Base-by-base conservation (phyloP, 2,888 invertebrate species). In the Conus canariensis region DNA sequence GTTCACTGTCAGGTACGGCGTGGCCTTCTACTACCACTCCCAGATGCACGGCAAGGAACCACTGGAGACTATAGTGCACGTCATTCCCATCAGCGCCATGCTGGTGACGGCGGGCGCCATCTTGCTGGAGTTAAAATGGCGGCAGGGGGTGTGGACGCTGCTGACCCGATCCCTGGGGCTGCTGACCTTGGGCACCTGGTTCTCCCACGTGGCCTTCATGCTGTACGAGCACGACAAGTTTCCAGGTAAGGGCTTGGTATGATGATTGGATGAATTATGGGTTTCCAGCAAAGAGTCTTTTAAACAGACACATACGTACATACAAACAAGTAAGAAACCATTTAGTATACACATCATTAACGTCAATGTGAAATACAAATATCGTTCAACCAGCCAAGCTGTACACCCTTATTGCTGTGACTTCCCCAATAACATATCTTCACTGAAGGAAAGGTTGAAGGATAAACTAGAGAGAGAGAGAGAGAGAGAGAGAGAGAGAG, bases 161-260 rank as follows among this genome's bases (percentile, higher is more conserved):
- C 80, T 94, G 19, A 74, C 92, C 10, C 88, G 94, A 10, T 90
- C 91, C 59, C 93, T 90, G 86, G 89, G 91, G 60, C 91, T 94
- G 25, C 90, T 94, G n/a, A 93, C 92, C 5, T 88, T 94, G 16
- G 94, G 94, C 7, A 94, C 94, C 14, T 94, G 94, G 94, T 94
- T 94, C 90, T 92, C 91, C 10, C 94, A 94, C 86, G 92, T 93
- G 25, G 92, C 94, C 45, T 94, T 94, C 90, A 93, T 94, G 67
- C 90, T 94, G 56, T 94, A 93, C 88, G 89, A 91, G 30, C 93
- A 93, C 85, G 92, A 93, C 85, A 91, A 91, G 45, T 93, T 93
- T 80, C 94, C 93, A 88, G 70, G 70, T 70, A 16, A 64, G 64
- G 45, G 45, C 45, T 45, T 45, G 45, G 45, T 1, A 4, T 1